These are phyloP conservation scores for Morone chrysops DNA, from an alignment of 2,113 vertebrate genomes.

Conservation along the genomic window DNA sequence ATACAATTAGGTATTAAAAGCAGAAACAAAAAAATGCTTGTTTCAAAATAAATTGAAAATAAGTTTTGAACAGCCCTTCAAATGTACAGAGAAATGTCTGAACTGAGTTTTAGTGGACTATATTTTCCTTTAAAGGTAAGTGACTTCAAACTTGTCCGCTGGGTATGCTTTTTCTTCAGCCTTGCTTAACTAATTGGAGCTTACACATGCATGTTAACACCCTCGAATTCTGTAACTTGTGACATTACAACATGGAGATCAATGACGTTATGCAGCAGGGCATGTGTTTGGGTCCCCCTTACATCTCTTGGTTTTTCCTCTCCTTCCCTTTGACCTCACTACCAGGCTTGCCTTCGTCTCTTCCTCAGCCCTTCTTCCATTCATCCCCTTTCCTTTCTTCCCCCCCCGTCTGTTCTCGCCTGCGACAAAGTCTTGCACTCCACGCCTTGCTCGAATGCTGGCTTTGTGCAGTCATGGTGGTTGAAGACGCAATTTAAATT, in stretches of 20 bases:
- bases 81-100: not conserved
- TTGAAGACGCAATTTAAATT: slow-evolving; percentile 73
- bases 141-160: slow-evolving; percentile 5
- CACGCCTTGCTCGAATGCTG: slow-evolving; percentile 8
- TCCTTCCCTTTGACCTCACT: slow-evolving; percentile 31
- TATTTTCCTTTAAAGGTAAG: not conserved
- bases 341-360: slow-evolving; percentile 20
- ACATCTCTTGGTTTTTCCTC: slow-evolving; percentile 22
- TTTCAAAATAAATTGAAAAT: not conserved
- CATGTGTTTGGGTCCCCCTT: slow-evolving; percentile 22
- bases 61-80: not conserved
- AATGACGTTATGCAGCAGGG: slow-evolving; percentile 7
- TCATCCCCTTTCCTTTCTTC: slow-evolving; percentile 3
- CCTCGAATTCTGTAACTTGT: slow-evolving; percentile 30
- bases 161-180: slow-evolving; percentile 26
- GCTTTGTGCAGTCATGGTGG: slow-evolving; percentile 36
- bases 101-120: not conserved
- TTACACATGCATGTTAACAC: slow-evolving; percentile 28
- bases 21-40: not conserved
- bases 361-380: not conserved
- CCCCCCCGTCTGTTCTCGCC: slow-evolving; percentile 18
- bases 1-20: not conserved
- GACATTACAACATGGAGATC: slow-evolving; percentile 18
- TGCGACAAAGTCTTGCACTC: slow-evolving; percentile 34
- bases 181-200: slow-evolving; percentile 47